Percentiles rank a stretch among this genome's conserved stretches.
Conservation (phyloP, 1,140 invertebrate species). For the Drosophila grimshawi region DNA sequence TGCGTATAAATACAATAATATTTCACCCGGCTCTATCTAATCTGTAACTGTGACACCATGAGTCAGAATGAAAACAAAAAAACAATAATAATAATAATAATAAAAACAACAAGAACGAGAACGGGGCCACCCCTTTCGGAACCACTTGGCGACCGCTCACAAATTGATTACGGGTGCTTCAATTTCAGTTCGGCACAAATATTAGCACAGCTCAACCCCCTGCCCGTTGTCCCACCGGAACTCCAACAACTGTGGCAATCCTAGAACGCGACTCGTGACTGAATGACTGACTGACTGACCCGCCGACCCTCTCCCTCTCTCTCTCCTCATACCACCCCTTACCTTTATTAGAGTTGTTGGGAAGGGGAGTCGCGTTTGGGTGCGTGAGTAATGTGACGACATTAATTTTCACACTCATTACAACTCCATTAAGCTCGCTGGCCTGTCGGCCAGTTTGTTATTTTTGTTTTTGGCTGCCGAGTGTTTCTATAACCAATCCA, state of each 20-base stretch:
- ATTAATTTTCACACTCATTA: conserved; percentile 83
- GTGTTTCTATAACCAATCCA: conserved; percentile 2
- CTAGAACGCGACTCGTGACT: conserved; percentile 5
- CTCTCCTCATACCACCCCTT: conserved; percentile 1
- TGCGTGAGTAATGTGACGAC: conserved; percentile 83
- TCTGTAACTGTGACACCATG: conserved; percentile 29
- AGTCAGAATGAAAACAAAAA: conserved; percentile 21
- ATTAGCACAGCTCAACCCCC: conserved; percentile 57
- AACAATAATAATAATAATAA: neutral
- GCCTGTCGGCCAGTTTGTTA: conserved; percentile 45
- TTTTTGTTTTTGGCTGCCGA: conserved; percentile 11
- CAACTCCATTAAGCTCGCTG: conserved; percentile 73
- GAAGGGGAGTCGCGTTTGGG: conserved; percentile 45
- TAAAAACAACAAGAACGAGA: neutral
- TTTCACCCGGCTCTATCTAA: conserved; percentile 24
- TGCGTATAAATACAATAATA: conserved; percentile 6
- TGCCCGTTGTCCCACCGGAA: neutral
- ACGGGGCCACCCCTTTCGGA: conserved; percentile 12
- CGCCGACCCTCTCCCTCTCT: too few relatives aligned
- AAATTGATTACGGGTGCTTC: conserved; percentile 67
- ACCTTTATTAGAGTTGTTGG: neutral
- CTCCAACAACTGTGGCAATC: conserved; percentile 11
- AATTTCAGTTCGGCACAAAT: conserved; percentile 67
- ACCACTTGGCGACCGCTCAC: conserved; percentile 18
- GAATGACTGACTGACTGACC: neutral